Percentiles rank a stretch among this genome's conserved stretches.
These are phyloP conservation scores for Mayetiola destructor DNA, from an alignment of 2,888 invertebrate genomes.

Conservation along the genomic window DNA sequence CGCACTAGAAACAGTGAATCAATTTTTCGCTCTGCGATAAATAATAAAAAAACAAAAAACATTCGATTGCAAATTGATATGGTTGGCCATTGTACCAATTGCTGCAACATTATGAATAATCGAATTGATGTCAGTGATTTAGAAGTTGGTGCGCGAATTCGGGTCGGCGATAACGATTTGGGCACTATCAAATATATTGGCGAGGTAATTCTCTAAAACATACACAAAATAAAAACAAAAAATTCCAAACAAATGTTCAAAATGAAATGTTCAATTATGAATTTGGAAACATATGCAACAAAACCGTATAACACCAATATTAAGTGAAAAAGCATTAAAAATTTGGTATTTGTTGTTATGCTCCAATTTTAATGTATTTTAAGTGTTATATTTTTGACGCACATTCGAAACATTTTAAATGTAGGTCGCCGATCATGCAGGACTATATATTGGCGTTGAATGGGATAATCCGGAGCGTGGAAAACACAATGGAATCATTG, in stretches of 20 bases:
- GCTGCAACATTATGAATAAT: slow-evolving; percentile 7
- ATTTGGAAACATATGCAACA: too few relatives aligned
- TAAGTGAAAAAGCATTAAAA: too few relatives aligned
- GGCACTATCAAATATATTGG: slow-evolving; percentile 67
- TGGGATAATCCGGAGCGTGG: slow-evolving; percentile 86
- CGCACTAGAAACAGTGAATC: too few relatives aligned
- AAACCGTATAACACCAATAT: too few relatives aligned
- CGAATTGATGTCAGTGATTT: background rate
- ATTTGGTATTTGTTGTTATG: background rate
- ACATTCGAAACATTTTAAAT: background rate
- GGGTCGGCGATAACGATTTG: slow-evolving; percentile 17
- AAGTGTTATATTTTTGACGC: background rate
- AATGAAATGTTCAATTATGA: too few relatives aligned
- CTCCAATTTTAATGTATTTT: background rate
- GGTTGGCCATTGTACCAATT: slow-evolving; percentile 7
- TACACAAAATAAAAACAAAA: background rate
- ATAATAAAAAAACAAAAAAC: too few relatives aligned
- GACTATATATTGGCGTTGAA: slow-evolving; percentile 86
- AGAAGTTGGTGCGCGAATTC: slow-evolving; percentile 14
- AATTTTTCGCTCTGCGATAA: too few relatives aligned
- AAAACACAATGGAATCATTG: slow-evolving; percentile 80
- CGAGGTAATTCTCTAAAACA: slow-evolving; percentile 36
- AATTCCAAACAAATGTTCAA: background rate
- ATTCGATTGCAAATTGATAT: too few relatives aligned
- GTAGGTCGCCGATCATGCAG: slow-evolving; percentile 48